Base-by-base conservation (phyloP, 2,113 vertebrate genomes). In the Amblyornis subalaris region DNA sequence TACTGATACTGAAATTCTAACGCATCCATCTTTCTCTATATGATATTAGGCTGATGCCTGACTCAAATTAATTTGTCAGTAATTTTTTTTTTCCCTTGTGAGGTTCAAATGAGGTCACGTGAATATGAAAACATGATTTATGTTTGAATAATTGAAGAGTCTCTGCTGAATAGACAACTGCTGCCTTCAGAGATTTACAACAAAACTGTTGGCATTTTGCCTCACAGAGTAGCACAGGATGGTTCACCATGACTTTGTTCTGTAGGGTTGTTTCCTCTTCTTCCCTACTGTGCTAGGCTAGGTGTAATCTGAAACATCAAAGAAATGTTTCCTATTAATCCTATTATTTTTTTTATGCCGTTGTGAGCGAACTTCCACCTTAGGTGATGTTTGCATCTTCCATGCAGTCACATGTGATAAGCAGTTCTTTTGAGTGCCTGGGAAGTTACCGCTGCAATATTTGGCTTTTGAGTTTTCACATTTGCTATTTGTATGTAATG, bases 1-100 rank as follows among this genome's bases (percentile, higher is more conserved):
- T 89, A 70, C 81, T 82, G 82, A 75, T 92, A 57, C 0, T 76
- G 70, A 78, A 91, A 82, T 94, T 72, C 44, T 89, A 79, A 62
- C 70, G 50, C 70, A 47, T 85, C 62, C 17, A 15, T 87, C 44
- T 81, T 89, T 79, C 70, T 55, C 48, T 51, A 0, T 67, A 47
- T 72, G 78, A 70, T 80, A 57, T 2, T 57, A 57, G 42, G 42
- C 62, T 92, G 81, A 87, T 9, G 36, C 54, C 73, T 76, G 77
- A 61, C 66, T 89, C 36, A 81, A 69, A 94, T 88, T 57, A 94
- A 73, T 90, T 93, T 88, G 78, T 85, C 66, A 74, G 57, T 94
- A 83, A 79, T 74, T 72, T 31, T 47, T 36, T 36, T 54, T 25
- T 19, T 2, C 14, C 17, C 28, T 23, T 4, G 1, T 54, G 60